phyloP scores from a whole-genome alignment of 2,797 vertebrate genomes.

The Spea hammondii region DNA sequence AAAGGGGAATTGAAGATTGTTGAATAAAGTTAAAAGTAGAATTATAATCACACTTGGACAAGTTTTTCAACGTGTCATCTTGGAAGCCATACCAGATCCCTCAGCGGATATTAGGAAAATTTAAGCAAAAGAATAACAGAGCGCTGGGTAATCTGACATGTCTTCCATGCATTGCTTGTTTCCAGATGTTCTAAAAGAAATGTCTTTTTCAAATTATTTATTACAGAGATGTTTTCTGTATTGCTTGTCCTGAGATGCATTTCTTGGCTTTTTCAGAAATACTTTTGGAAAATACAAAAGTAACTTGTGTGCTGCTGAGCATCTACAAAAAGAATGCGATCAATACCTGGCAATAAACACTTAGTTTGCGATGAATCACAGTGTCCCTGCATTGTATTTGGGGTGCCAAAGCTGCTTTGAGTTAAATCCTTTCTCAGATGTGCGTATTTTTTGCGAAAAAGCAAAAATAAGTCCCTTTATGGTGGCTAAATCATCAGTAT shows the following conservation, averaged over 20 bases:
- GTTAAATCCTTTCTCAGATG: not conserved
- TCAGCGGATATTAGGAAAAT: conserved; percentile 22
- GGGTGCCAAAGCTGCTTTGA: not conserved
- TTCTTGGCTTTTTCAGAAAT: conserved; percentile 28
- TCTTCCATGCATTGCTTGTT: conserved; percentile 18
- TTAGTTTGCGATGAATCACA: conserved; percentile 17
- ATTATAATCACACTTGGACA: conserved; percentile 7
- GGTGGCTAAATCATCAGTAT: not conserved
- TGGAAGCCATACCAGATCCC: conserved; percentile 7
- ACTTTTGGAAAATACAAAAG: conserved; percentile 45
- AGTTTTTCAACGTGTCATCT: conserved; percentile 21
- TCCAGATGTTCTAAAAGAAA: conserved; percentile 48
- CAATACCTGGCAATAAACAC: conserved; percentile 39
- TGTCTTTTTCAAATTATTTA: conserved; percentile 51
- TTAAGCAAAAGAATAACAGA: conserved; percentile 19
- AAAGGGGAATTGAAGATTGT: not conserved
- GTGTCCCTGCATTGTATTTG: not conserved
- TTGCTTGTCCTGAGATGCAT: conserved; percentile 23
- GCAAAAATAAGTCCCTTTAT: too few relatives aligned
- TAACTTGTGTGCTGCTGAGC: conserved; percentile 21
- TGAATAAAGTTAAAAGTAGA: conserved; percentile 12
- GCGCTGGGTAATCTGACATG: conserved; percentile 20
- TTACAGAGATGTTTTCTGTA: conserved; percentile 19
- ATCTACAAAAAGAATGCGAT: conserved; percentile 42
- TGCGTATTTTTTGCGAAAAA: not conserved